Evolutionary conservation across 2,113 vertebrate genomes (phyloP).

Genomic region (Apus apus): DNA sequence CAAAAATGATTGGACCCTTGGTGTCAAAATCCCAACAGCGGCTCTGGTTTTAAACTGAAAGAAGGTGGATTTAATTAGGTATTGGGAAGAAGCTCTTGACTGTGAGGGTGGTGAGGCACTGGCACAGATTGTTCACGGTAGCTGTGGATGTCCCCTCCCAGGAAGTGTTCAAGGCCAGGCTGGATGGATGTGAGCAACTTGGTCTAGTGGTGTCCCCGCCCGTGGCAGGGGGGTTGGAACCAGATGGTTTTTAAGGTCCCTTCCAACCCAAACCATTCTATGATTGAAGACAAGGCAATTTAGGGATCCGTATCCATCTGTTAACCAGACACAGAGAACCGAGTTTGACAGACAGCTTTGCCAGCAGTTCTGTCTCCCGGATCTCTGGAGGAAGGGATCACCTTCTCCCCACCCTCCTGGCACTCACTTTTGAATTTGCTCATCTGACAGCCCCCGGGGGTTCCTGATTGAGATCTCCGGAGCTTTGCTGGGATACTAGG

Average conservation of each 20-base stretch:
- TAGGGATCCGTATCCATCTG: not conserved
- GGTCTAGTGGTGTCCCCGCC: too few relatives aligned
- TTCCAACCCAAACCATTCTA: too few relatives aligned
- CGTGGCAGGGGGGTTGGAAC: too few relatives aligned
- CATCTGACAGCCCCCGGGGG: conserved; percentile 92
- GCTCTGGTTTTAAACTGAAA: not conserved
- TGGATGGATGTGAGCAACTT: too few relatives aligned
- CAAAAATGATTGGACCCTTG: not conserved
- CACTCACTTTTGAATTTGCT: conserved; percentile 90
- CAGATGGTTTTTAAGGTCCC: too few relatives aligned
- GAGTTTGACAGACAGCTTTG: not conserved
- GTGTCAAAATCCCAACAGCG: not conserved
- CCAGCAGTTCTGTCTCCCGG: fast-evolving
- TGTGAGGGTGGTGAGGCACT: too few relatives aligned
- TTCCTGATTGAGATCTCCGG: conserved; percentile 86
- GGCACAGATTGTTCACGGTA: too few relatives aligned
- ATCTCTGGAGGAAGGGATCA: fast-evolving
- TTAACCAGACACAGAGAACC: fast-evolving
- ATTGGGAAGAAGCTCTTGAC: too few relatives aligned
- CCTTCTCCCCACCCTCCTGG: not conserved
- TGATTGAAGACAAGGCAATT: not conserved
- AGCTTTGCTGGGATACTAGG: conserved; percentile 77
- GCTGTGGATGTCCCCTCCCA: too few relatives aligned
- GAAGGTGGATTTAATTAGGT: too few relatives aligned
- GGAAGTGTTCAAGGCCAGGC: too few relatives aligned